phyloP scores from a whole-genome alignment of 2,113 vertebrate species.

The Crocuta crocuta region DNA sequence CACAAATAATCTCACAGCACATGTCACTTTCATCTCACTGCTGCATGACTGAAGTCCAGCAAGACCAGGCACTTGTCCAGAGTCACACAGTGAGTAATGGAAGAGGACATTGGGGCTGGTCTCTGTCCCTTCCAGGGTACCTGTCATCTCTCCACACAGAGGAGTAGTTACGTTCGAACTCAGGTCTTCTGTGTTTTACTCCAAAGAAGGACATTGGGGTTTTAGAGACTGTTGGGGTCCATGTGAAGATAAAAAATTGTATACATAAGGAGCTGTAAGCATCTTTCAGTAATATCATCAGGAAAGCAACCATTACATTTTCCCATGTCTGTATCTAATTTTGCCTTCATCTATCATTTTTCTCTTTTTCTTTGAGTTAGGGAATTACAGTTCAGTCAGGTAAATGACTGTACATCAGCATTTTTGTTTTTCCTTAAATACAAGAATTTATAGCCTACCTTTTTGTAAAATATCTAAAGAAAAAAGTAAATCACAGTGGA shows the following conservation, averaged over 20 bases:
- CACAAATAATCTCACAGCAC: background rate
- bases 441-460: background rate
- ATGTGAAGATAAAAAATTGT: background rate
- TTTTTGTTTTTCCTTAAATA: constrained; percentile 24
- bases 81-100: background rate
- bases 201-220: background rate
- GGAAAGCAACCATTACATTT: background rate
- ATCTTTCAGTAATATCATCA: background rate
- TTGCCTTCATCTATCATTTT: background rate
- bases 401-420: background rate
- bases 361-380: background rate
- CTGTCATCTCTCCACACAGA: background rate
- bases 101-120: background rate
- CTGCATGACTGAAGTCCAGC: background rate
- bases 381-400: background rate
- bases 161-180: background rate
- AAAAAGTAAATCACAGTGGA: background rate
- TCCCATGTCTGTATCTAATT: background rate
- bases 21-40: background rate
- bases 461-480: background rate
- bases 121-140: background rate
- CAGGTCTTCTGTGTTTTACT: background rate
- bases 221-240: background rate
- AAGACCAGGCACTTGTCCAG: background rate
- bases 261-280: background rate